phyloP scores from a whole-genome alignment of 2,888 invertebrate genomes.

The Chrysolina oricalcia region DNA sequence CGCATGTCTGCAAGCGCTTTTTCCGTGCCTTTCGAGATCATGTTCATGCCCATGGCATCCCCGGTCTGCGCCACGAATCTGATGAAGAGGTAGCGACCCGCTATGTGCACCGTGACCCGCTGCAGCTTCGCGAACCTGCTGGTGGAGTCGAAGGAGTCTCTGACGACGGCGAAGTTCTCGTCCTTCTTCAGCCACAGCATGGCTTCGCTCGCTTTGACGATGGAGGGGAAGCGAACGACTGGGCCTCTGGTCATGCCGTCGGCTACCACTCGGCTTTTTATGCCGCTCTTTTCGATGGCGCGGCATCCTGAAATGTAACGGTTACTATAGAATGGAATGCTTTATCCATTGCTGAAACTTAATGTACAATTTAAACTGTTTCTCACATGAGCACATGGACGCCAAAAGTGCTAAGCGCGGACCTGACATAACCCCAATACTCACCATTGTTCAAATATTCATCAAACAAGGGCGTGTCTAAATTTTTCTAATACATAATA shows the following conservation, averaged over 20 bases:
- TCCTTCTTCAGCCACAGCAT: constrained; percentile 86
- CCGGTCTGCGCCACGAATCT: constrained; percentile 79
- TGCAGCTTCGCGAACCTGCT: constrained; percentile 91
- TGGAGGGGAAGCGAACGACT: constrained; percentile 88
- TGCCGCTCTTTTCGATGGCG: constrained; percentile 86
- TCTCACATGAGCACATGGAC: too few relatives aligned
- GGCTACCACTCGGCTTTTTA: constrained; percentile 86
- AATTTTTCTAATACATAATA: too few relatives aligned
- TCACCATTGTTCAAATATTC: too few relatives aligned
- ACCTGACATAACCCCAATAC: too few relatives aligned
- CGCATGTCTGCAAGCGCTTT: constrained; percentile 84
- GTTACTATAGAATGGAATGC: too few relatives aligned
- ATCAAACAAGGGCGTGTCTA: too few relatives aligned
- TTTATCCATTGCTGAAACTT: too few relatives aligned
- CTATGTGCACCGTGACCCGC: constrained; percentile 85
- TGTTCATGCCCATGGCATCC: constrained; percentile 99
- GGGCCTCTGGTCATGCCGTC: constrained; percentile 98
- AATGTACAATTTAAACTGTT: too few relatives aligned
- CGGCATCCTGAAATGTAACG: constrained; percentile 80
- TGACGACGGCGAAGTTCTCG: constrained; percentile 84
- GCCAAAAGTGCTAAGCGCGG: too few relatives aligned
- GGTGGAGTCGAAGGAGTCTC: constrained; percentile 90
- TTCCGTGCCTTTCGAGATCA: constrained; percentile 97
- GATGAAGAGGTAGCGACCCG: constrained; percentile 90
- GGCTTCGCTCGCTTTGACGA: constrained; percentile 82